Evolutionary conservation across 2,888 invertebrate species (phyloP), one percentile per base, ranked within the genome.

Genomic region (Oscheius sp.): DNA sequence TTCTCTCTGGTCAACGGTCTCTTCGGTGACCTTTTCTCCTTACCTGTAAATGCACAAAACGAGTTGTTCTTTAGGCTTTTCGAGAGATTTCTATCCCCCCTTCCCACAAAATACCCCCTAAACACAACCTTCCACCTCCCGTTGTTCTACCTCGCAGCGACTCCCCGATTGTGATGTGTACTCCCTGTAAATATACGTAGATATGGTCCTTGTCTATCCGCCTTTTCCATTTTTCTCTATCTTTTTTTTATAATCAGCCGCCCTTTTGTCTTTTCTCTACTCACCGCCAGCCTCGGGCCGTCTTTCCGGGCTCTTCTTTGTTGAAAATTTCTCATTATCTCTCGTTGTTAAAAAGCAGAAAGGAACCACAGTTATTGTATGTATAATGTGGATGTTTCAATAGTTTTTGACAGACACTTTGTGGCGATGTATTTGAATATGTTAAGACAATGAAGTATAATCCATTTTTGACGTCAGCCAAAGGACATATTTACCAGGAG

Each of bases 61-160:
- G 59, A 59, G 59, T 59, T 44, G 32, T 44, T 20, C 26, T 38
- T 59, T 44, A 44, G 59, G 26, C 26, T 41, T 41, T 41, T 32
- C 32, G 44, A 59, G 59, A 59, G 59, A 59, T 59, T 59, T 59
- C 59, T 59, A 59, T 59, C 41, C 54, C 30, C 28, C 9, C 12
- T 20, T 38, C 14, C 41, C 22, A 17, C 33, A n/a, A 20, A 8
- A n/a, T 22, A 32, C 5, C 57, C 38, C 38, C 22, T 9, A 12
- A 57, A 38, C 26, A n/a, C 8, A n/a, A 20, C 24, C 24, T 3
- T 6, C 24, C 8, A 33, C 59, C 59, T 59, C 59, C 59, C 59
- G 59, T 59, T 59, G 59, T 59, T 59, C 59, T 59, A 59, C 59
- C 59, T 59, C 59, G 59, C 59, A 59, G 59, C 59, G 59, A 41